Percentiles rank a stretch among this genome's conserved stretches.
These are phyloP conservation scores for Siniperca scherzeri DNA, from an alignment of 2,797 vertebrate genomes.

Conservation along the genomic window DNA sequence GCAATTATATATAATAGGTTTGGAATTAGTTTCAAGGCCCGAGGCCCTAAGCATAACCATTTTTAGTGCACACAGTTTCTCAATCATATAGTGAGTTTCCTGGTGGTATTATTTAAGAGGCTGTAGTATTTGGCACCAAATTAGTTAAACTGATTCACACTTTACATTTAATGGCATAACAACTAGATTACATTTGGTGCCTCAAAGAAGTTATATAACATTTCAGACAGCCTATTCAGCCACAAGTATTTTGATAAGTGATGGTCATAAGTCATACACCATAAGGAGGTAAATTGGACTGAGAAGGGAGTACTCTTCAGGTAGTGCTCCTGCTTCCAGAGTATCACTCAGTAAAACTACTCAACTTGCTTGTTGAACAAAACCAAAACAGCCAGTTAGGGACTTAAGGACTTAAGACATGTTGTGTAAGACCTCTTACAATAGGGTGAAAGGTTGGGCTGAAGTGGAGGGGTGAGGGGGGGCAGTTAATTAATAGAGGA, in stretches of 20 bases:
- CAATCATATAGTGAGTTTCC: neutral
- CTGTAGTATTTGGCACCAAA: constrained; percentile 9
- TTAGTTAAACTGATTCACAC: constrained; percentile 17
- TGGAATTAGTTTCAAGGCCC: constrained; percentile 8
- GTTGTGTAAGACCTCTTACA: constrained; percentile 43
- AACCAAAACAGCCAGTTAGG: constrained; percentile 23
- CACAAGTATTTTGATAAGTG: constrained; percentile 39
- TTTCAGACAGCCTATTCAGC: constrained; percentile 28
- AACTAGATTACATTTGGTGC: neutral
- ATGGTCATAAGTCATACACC: constrained; percentile 23
- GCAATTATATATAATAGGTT: constrained; percentile 3
- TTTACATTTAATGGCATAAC: constrained; percentile 20
- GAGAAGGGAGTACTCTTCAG: constrained; percentile 8
- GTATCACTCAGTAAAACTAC: constrained; percentile 22
- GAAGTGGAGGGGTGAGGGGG: constrained; percentile 17
- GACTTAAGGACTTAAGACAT: constrained; percentile 9
- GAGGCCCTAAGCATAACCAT: neutral
- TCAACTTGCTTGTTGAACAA: constrained; percentile 25
- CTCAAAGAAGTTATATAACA: constrained; percentile 14
- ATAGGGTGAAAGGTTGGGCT: constrained; percentile 37
- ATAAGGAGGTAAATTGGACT: constrained; percentile 25
- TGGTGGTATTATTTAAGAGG: constrained; percentile 6
- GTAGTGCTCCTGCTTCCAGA: neutral
- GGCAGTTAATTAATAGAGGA: constrained; percentile 77
- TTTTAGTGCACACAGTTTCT: constrained; percentile 1